These are phyloP conservation scores for Valencia hispanica DNA, from an alignment of 2,797 vertebrate species.

Conservation along the genomic window DNA sequence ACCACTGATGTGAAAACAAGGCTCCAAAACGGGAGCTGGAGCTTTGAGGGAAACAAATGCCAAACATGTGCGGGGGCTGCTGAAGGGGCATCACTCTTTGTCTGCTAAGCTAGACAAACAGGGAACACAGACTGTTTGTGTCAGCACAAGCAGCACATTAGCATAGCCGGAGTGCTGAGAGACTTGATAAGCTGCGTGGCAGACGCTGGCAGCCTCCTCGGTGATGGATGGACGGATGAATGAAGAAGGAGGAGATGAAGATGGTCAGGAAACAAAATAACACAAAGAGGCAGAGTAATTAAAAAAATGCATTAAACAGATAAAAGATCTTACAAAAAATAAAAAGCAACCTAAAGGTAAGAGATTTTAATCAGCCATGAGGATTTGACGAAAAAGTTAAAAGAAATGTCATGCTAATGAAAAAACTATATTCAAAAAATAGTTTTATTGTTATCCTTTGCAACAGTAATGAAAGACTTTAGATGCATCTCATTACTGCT, in stretches of 20 bases:
- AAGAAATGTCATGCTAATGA: constrained; percentile 4
- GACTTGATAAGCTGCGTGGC: constrained; percentile 59
- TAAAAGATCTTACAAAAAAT: constrained; percentile 3
- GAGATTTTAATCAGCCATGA: constrained; percentile 7
- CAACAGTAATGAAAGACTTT: not conserved
- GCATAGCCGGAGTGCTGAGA: constrained; percentile 53
- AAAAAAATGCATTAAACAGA: constrained; percentile 5
- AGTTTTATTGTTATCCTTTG: constrained; percentile 6
- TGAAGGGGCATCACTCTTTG: constrained; percentile 55
- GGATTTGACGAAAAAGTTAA: not conserved
- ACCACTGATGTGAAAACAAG: constrained; percentile 25
- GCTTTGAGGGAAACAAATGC: constrained; percentile 60
- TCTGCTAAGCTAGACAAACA: constrained; percentile 63
- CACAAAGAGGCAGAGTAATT: constrained; percentile 7
- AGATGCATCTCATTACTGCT: constrained; percentile 16
- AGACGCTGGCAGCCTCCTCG: constrained; percentile 39
- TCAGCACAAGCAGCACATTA: constrained; percentile 64
- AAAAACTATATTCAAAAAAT: not conserved
- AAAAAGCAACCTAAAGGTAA: not conserved
- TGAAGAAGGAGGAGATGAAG: constrained; percentile 22
- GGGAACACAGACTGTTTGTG: constrained; percentile 59
- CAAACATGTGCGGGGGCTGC: constrained; percentile 44
- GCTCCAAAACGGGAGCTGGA: constrained; percentile 37
- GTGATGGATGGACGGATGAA: constrained; percentile 37
- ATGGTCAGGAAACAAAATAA: constrained; percentile 19